Evolutionary conservation across 2,113 vertebrate species (phyloP).

Genomic region (Hoplias malabaricus): DNA sequence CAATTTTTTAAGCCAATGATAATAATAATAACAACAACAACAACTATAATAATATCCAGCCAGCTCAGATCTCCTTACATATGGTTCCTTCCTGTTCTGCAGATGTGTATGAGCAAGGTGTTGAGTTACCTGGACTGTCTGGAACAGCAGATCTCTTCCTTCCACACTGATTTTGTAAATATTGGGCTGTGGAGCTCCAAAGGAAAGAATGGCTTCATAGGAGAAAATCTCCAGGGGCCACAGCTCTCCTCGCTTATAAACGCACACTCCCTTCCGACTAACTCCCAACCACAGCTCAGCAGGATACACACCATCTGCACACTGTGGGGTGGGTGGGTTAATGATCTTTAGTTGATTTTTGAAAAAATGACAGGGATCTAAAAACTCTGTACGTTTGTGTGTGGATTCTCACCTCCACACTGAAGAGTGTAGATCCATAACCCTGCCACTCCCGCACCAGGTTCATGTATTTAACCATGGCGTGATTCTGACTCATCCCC

Average conservation of each 20-base stretch:
- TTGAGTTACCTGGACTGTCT: conserved; percentile 85
- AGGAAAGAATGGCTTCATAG: conserved; percentile 93
- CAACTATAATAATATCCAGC: background rate
- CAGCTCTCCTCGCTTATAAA: conserved; percentile 93
- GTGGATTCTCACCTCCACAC: conserved; percentile 84
- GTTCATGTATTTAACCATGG: conserved; percentile 93
- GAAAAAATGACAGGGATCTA: background rate
- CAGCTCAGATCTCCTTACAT: too few species aligned
- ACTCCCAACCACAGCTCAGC: conserved; percentile 92
- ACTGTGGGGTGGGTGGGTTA: conserved; percentile 64
- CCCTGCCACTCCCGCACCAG: conserved; percentile 94
- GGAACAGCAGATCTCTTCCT: conserved; percentile 89
- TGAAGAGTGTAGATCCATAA: conserved; percentile 93
- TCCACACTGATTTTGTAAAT: conserved; percentile 93
- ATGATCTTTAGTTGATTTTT: background rate
- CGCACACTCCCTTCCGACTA: conserved; percentile 86
- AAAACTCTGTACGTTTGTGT: background rate
- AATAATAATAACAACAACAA: background rate
- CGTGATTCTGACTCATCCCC: conserved; percentile 88
- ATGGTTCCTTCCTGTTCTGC: too few species aligned
- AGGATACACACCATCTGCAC: conserved; percentile 87
- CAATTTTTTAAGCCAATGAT: too few species aligned
- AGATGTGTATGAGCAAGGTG: background rate
- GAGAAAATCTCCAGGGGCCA: conserved; percentile 90
- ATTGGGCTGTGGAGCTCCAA: conserved; percentile 89